phyloP scores from a whole-genome alignment of 2,797 vertebrate genomes.

The Setipinna tenuifilis region DNA sequence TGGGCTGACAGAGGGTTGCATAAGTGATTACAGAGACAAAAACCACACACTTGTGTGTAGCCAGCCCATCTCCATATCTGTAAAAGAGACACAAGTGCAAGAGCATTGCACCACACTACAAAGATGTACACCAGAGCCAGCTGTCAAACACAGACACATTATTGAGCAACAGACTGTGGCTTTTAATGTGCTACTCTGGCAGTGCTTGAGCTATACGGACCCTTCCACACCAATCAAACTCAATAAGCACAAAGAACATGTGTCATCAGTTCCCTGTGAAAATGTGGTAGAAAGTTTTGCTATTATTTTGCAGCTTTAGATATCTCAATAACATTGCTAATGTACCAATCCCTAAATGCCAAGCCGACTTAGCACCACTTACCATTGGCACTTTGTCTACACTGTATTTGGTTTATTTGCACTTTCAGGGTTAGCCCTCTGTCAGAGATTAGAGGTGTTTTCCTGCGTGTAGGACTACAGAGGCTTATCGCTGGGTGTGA shows the following conservation, averaged over 20 bases:
- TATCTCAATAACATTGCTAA: not conserved
- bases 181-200: not conserved
- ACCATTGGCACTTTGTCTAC: not conserved
- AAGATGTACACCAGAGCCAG: conserved; percentile 16
- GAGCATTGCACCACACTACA: conserved; percentile 18
- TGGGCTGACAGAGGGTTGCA: not conserved
- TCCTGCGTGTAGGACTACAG: not conserved
- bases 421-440: not conserved
- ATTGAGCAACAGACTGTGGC: not conserved
- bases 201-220: not conserved
- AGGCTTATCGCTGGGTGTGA: not conserved
- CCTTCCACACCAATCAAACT: not conserved
- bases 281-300: not conserved
- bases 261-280: not conserved
- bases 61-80: conserved; percentile 2
- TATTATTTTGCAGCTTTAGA: not conserved
- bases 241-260: not conserved
- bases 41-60: not conserved
- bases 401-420: not conserved
- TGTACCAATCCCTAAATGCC: not conserved
- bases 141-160: conserved; percentile 19
- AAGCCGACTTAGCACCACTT: not conserved
- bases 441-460: not conserved
- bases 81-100: not conserved
- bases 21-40: not conserved